phyloP scores from a whole-genome alignment of 2,888 invertebrate species.

The Molanna angustata region DNA sequence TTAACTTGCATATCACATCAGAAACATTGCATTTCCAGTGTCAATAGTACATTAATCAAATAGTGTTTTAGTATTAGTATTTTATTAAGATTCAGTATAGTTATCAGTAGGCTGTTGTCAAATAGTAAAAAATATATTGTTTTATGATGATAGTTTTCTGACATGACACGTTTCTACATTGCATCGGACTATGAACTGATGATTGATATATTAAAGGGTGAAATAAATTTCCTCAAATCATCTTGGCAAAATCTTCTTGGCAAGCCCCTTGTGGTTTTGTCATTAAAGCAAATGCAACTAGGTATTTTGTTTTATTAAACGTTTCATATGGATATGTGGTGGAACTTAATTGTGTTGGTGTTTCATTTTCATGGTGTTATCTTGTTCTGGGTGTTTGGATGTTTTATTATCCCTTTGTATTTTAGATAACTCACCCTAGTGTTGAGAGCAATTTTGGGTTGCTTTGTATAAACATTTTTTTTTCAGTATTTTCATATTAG shows the following conservation, averaged over 20 bases:
- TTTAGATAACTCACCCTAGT: too few relatives aligned
- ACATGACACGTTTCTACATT: conserved; percentile 96
- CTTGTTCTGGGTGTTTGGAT: too few relatives aligned
- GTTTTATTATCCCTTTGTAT: too few relatives aligned
- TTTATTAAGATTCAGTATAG: too few relatives aligned
- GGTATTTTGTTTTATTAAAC: conserved; percentile 69
- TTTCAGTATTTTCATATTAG: too few relatives aligned
- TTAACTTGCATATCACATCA: too few relatives aligned
- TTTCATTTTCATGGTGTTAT: not conserved
- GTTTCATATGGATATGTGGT: not conserved
- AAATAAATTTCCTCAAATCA: conserved; percentile 96
- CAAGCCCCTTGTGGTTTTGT: conserved; percentile 90
- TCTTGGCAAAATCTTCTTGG: conserved; percentile 98
- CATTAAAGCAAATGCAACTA: conserved; percentile 84
- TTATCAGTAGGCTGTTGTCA: too few relatives aligned
- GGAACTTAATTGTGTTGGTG: not conserved
- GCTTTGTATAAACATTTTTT: too few relatives aligned
- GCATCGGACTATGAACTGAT: conserved; percentile 97
- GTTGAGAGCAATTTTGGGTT: not conserved
- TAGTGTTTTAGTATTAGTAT: too few relatives aligned
- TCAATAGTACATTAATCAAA: too few relatives aligned
- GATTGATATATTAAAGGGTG: conserved; percentile 96
- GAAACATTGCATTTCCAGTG: too few relatives aligned
- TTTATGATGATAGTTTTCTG: conserved; percentile 77
- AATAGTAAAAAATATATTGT: too few relatives aligned